Evolutionary conservation across 2,797 vertebrate genomes (phyloP), one percentile per base, ranked within the genome.

Genomic region (Heteromormyrus szaboi): DNA sequence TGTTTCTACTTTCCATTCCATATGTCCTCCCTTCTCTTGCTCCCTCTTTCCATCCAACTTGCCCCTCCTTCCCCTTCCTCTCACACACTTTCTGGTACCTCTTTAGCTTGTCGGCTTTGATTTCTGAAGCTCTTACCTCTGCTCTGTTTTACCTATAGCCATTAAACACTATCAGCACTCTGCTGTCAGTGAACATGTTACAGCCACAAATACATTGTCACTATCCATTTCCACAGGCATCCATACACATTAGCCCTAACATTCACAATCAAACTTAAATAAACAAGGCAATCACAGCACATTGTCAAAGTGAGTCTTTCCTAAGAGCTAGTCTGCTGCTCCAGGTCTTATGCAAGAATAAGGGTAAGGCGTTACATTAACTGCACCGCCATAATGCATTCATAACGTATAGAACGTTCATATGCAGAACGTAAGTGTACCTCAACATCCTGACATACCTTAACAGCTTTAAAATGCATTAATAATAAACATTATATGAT

Each of bases 211-310:
- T 59, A 48, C 11, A 44, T 48, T 88, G 87, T 88, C 62, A 88
- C 87, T 88, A 88, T 88, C 25, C 59, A 88, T 88, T 88, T 88
- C 44, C 87, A 17, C 8, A 11, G 7, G 46, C 62, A 46, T 88
- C 87, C 46, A 88, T 88, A 88, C 29, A 65, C 59, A n/a, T 68
- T 25, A 68, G 17, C 17, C 22, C 44, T 33, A 25, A 72, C 9
- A 62, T 72, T 22, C 22, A 22, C 44, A 50, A 33, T 86, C 53
- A 54, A 53, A 48, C 72, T 44, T 79, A 79, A 79, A 79, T 44
- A 44, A 44, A 84, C 41, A 84, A 12, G 41, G 17, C 41, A 84
- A 46, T 84, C 81, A 84, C 46, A 84, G 41, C 19, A 50, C 46
- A 25, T 9, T 46, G 81, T 84, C 17, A 50, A 19, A 84, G 41